These are phyloP conservation scores for Tadarida brasiliensis DNA, from an alignment of 2,797 vertebrate species.

Conservation along the genomic window DNA sequence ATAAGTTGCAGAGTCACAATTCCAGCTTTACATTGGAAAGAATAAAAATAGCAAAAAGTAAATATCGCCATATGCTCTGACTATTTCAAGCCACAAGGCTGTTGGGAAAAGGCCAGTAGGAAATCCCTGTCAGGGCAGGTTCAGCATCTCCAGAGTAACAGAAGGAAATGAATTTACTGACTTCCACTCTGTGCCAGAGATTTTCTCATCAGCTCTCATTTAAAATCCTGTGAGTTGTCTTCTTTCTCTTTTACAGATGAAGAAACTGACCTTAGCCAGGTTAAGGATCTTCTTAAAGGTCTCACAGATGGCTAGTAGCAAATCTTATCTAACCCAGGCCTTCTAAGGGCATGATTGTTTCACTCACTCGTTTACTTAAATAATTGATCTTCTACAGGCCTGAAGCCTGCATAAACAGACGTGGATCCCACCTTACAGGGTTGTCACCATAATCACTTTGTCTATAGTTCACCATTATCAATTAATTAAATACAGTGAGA, in stretches of 20 bases:
- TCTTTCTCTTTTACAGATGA: constrained; percentile 9
- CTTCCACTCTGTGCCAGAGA: not conserved
- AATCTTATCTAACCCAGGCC: not conserved
- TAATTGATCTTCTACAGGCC: not conserved
- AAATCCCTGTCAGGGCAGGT: not conserved
- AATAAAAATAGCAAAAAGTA: constrained; percentile 38
- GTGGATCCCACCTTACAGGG: not conserved
- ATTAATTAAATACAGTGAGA: constrained; percentile 31
- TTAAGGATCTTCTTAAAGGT: not conserved
- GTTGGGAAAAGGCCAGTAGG: not conserved
- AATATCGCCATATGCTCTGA: constrained; percentile 13
- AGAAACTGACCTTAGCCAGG: constrained; percentile 1
- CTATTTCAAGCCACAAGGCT: not conserved
- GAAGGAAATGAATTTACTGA: constrained; percentile 14
- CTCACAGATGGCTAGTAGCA: not conserved
- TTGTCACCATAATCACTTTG: not conserved
- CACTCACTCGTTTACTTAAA: not conserved
- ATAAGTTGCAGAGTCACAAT: constrained; percentile 36
- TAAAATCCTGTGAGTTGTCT: constrained; percentile 36
- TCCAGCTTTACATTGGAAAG: constrained; percentile 15
- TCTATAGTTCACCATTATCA: constrained; percentile 11
- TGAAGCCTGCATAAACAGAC: not conserved
- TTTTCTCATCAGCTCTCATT: constrained; percentile 15
- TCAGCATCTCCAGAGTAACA: constrained; percentile 34
- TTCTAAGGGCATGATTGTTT: not conserved